These are phyloP conservation scores for Palloptera scutellata DNA, from an alignment of 2,888 invertebrate species.

Conservation along the genomic window DNA sequence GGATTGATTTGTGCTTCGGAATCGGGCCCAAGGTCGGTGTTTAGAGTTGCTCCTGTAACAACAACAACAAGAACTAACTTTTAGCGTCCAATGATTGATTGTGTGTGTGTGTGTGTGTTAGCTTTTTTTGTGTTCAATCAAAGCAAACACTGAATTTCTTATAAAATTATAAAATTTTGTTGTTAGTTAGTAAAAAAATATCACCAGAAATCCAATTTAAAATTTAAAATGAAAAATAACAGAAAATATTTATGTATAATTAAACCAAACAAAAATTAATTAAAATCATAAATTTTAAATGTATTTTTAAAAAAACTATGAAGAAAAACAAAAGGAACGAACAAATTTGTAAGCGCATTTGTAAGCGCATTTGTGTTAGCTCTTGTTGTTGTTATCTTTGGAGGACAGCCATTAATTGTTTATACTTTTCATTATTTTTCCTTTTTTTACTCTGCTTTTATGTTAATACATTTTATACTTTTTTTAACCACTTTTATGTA, in stretches of 20 bases:
- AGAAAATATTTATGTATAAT: conserved; percentile 4
- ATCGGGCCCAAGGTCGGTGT: conserved; percentile 70
- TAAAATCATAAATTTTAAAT: conserved; percentile 10
- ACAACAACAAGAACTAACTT: conserved; percentile 69
- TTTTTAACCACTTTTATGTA: conserved; percentile 6
- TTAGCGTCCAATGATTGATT: conserved; percentile 50
- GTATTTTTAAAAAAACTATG: no score
- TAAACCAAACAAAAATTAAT: conserved; percentile 16
- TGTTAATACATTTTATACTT: conserved; percentile 23
- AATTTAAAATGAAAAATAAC: conserved; percentile 6
- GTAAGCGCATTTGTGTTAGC: conserved; percentile 44
- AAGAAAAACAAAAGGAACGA: no score
- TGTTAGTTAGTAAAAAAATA: conserved; percentile 35
- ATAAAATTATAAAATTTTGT: conserved; percentile 15
- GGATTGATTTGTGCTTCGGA: conserved; percentile 72
- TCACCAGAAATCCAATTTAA: conserved; percentile 32
- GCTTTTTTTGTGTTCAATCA: conserved; percentile 12
- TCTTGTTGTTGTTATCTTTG: conserved; percentile 53
- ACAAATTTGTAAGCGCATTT: conserved; percentile 13
- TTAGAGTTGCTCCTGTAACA: conserved; percentile 71
- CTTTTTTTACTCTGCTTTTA: conserved; percentile 9
- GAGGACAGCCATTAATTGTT: conserved; percentile 22
- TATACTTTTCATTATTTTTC: conserved; percentile 17
- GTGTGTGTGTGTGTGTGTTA: neutral
- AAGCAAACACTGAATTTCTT: conserved; percentile 15